Evolutionary conservation across 2,797 vertebrate species (phyloP), one percentile per base, ranked within the genome.

Genomic region (Hybognathus amarus): DNA sequence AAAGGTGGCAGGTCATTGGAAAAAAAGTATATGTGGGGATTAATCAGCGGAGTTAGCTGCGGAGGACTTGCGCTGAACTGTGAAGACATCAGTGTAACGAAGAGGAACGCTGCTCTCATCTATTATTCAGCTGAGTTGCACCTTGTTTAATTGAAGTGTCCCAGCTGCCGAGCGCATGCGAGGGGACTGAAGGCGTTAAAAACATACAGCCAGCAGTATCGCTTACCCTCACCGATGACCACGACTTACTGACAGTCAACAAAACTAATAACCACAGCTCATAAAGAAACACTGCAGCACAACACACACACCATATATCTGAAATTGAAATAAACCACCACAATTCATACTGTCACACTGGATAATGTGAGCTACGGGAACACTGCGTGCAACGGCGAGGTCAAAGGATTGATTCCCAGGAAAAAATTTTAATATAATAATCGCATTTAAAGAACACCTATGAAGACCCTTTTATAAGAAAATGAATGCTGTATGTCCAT

Each of bases 51-150:
- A 22, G 77, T 22, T 7, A 78, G 24, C 56, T 18, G 38, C 52
- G 5, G 20, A 42, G 45, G n/a, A 47, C 79, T 12, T 45, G 77
- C 30, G 52, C 38, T 24, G 80, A 79, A 68, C 81, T 50, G 54
- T 59, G 74, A 83, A 85, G 74, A 59, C 85, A 75, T n/a, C 76
- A 67, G 87, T 87, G 63, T 85, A 89, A 87, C 83, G 68, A 76
- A 83, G 84, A 69, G 18, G 47, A 88, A 88, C 83, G 80, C 59
- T 73, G 54, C 5, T 17, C 64, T 87, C 91, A 93, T 94, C 82
- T 76, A 94, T 95, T 92, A 95, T 95, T 94, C 84, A 94, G 85
- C 87, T 73, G 79, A 76, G 80, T 75, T 89, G 88, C 82, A 74
- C 89, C 76, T 59, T 70, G 66, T 85, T 87, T 90, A 90, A 93